phyloP scores from a whole-genome alignment of 2,113 vertebrate genomes.

The Potamarius usumacintae region DNA sequence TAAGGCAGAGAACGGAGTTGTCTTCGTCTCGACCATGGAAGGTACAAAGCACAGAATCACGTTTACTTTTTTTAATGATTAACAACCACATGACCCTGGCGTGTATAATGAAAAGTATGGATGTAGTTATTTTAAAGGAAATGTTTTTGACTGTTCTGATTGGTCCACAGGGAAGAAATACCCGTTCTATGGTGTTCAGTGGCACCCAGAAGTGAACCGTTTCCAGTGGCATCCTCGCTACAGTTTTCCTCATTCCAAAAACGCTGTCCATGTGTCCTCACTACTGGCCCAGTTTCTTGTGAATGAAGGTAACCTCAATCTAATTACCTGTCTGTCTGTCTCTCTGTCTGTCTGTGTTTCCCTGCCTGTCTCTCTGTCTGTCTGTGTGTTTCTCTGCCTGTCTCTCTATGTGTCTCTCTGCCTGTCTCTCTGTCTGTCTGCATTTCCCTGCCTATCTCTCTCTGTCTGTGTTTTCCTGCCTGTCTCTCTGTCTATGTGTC shows the following conservation, averaged over 20 bases:
- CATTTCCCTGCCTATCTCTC: background rate
- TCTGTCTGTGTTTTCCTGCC: background rate
- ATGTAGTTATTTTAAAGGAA: background rate
- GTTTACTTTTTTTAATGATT: background rate
- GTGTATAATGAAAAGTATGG: background rate
- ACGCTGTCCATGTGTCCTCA: slow-evolving; percentile 70
- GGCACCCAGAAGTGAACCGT: slow-evolving; percentile 80
- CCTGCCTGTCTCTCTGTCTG: background rate
- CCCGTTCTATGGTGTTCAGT: slow-evolving; percentile 80
- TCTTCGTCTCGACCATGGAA: slow-evolving; percentile 79
- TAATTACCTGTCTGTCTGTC: slow-evolving; percentile 44
- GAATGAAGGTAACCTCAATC: slow-evolving; percentile 72
- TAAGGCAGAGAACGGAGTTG: slow-evolving; percentile 63
- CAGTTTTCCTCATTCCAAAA: slow-evolving; percentile 71
- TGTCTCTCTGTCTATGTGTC: background rate
- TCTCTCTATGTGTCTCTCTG: background rate
- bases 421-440: slow-evolving; percentile 46
- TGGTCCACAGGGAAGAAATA: slow-evolving; percentile 64
- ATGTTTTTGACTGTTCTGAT: slow-evolving; percentile 1
- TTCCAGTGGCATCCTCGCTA: slow-evolving; percentile 71
- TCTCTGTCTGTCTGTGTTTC: slow-evolving; percentile 48
- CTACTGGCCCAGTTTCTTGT: slow-evolving; percentile 73
- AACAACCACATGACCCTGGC: background rate
- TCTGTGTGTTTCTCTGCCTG: background rate
- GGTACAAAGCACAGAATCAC: slow-evolving; percentile 59